Base-by-base conservation (phyloP, 2,113 vertebrate genomes). In the Tragulus kanchil region DNA sequence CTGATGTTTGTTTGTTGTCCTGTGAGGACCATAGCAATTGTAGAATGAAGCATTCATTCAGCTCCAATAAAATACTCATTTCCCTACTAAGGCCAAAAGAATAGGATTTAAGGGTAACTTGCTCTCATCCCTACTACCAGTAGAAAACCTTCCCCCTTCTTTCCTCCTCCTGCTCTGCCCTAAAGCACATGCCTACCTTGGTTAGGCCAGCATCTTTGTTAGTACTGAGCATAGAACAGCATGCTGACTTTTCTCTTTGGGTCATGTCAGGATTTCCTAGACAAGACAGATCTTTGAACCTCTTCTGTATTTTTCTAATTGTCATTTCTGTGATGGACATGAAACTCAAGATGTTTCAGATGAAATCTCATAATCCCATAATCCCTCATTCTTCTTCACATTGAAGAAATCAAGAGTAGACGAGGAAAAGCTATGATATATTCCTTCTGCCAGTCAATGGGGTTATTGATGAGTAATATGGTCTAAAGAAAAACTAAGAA, bases 401-500 rank as follows among this genome's bases (percentile, higher is more conserved):
- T 25, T 36, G 59, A n/a, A 48, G n/a, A 64, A 25, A 71, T 71
- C 23, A 45, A 56, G 62, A 64, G 7, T 10, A 9, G 48, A 48
- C 23, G 64, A 67, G 14, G 77, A 61, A 96, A 83, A 87, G 28
- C 67, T 50, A 28, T 16, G 31, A 82, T 61, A 31, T 21, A 67
- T 56, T 58, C 10, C 36, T 58, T 52, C 36, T 73, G 26, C 21
- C 48, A 19, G 25, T 8, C 0, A 0, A 7, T 54, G 31, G 21
- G 23, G 23, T 67, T 58, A 75, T 1, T 78, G 85, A 25, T 83
- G 52, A 52, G 25, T 64, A 78, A 65, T 73, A 16, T 25, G 31
- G 75, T 59, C 62, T 31, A 95, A 75, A 83, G 90, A 95, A 86
- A 69, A 36, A 28, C 26, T 21, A 64, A 89, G 61, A 78, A 83